A percentile compares a stretch with the other conserved stretches of the same genome.
Conservation (phyloP, 1,140 invertebrate genomes). For the Caenorhabditis latens region DNA sequence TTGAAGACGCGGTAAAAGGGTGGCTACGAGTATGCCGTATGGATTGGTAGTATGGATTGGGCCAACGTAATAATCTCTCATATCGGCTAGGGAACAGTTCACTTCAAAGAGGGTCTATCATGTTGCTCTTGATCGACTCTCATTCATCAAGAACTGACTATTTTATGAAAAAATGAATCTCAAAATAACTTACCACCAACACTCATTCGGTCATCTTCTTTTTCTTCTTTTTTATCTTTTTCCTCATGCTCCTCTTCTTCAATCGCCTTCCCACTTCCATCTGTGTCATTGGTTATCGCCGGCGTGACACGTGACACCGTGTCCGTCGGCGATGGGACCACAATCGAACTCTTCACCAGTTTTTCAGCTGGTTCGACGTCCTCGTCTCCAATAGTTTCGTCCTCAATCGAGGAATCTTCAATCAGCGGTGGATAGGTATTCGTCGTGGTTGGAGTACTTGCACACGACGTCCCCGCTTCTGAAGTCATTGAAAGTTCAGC, state of each 20-base stretch:
- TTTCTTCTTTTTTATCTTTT: not conserved
- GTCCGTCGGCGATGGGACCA: conserved; percentile 1
- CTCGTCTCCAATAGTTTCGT: not conserved
- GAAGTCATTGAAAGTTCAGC: conserved; percentile 44
- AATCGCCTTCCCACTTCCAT: not conserved
- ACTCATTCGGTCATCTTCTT: too few relatives aligned
- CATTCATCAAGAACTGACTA: too few relatives aligned
- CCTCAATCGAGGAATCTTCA: not conserved
- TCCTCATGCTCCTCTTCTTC: not conserved
- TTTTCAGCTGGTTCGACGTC: not conserved
- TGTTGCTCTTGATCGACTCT: too few relatives aligned
- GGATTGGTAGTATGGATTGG: too few relatives aligned
- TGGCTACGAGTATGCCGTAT: too few relatives aligned
- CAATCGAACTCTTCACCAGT: not conserved
- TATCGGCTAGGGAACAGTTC: too few relatives aligned
- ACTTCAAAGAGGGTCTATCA: too few relatives aligned
- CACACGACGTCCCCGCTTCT: conserved; percentile 39
- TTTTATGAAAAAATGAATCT: too few relatives aligned
- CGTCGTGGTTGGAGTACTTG: conserved; percentile 11
- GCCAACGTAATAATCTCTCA: too few relatives aligned
- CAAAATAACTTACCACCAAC: too few relatives aligned
- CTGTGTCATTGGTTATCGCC: not conserved
- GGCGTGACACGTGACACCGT: not conserved
- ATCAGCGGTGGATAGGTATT: conserved; percentile 6
- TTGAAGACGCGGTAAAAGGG: too few relatives aligned